Evolutionary conservation across 2,797 vertebrate species (phyloP), one percentile per base, ranked within the genome.

Genomic region (Peromyscus eremicus): DNA sequence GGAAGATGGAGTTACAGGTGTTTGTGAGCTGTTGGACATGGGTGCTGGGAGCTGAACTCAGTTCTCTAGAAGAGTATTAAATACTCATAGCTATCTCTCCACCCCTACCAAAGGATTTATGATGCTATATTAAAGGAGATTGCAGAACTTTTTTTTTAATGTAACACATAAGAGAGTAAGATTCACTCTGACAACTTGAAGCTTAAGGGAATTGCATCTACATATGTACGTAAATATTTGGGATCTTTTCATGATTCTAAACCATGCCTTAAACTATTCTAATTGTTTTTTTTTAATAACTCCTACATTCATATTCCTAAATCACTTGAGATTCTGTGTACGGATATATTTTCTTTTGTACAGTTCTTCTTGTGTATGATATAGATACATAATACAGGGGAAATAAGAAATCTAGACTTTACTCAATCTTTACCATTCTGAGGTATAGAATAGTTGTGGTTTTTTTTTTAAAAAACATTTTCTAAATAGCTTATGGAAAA

Each of bases 131-230:
- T 71, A n/a, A 55, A 76, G 49, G 17, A 89, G n/a, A 80, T 23
- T 66, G 27, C 68, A 43, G 12, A 64, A 0, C 4, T 6, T 62
- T 0, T 34, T 85, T 88, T 8, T 87, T 57, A 73, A 21, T 62
- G 29, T 55, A 3, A 19, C 37, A 57, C 21, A 43, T 34, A 81
- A 43, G 21, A 64, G 40, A 34, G 60, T 14, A 52, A 62, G 14
- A 80, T 79, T 94, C 9, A 5, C n/a, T 92, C 34, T 90, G 66
- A 89, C 64, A 91, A 83, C 46, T 1, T 89, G 19, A 89, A 76
- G 52, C n/a, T 86, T 88, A 34, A 77, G 11, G 4, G 55, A 19
- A 68, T 5, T 37, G 3, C 55, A 5, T 82, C 34, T 71, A 25
- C 16, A 23, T 34, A 13, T 79, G 0, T n/a, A 71, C 40, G 25